phyloP scores from a whole-genome alignment of 2,888 invertebrate genomes.

The Epistrophe grossulariae region DNA sequence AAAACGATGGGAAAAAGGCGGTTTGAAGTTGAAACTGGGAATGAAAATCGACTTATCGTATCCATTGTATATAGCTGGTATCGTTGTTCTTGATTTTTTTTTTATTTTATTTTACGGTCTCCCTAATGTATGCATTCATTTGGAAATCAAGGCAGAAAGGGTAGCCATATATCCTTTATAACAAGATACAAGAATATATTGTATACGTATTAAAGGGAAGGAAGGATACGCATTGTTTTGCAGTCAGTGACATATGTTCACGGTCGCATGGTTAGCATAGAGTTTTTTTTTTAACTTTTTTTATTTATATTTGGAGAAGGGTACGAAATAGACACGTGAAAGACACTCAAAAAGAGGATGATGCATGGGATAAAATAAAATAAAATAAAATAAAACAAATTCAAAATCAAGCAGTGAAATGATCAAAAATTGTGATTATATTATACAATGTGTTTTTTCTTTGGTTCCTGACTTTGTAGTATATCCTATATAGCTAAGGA shows the following conservation, averaged over 20 bases:
- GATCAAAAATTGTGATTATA: conserved; percentile 45
- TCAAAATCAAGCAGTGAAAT: conserved; percentile 45
- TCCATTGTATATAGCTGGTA: conserved; percentile 67
- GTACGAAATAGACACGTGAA: conserved; percentile 51
- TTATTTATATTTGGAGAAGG: neutral
- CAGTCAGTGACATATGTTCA: conserved; percentile 71
- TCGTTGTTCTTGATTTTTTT: conserved; percentile 26
- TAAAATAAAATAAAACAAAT: conserved; percentile 30
- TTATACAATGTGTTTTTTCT: conserved; percentile 13
- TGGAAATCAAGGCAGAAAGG: conserved; percentile 66
- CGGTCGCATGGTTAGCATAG: conserved; percentile 69
- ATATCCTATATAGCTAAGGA: neutral
- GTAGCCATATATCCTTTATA: conserved; percentile 43
- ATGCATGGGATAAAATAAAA: conserved; percentile 44
- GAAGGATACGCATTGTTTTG: conserved; percentile 72
- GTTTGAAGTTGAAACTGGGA: conserved; percentile 45
- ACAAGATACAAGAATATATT: conserved; percentile 28
- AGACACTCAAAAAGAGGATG: conserved; percentile 59
- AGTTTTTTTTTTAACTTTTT: neutral
- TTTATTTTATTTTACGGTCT: conserved; percentile 53
- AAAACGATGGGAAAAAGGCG: conserved; percentile 27
- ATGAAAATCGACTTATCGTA: conserved; percentile 73
- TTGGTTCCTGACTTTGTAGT: neutral
- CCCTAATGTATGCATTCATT: conserved; percentile 72
- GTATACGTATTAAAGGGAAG: conserved; percentile 1